Percentiles rank a stretch among this genome's conserved stretches.
phyloP scores from a whole-genome alignment of 2,113 vertebrate species.

The Drymodes brunneopygia region DNA sequence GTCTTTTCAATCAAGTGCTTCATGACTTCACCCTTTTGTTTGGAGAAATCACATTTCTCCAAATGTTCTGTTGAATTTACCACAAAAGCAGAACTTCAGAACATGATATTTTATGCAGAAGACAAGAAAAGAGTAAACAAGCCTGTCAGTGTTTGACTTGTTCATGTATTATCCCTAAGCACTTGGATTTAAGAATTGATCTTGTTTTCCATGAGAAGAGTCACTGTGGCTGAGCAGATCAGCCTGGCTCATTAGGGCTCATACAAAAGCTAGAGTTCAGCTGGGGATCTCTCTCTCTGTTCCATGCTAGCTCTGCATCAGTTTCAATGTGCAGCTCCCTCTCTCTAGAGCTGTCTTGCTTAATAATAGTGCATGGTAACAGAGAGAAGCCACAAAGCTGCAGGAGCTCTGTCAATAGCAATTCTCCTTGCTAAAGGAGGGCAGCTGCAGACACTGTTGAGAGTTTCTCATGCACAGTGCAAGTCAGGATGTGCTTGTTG shows the following conservation, averaged over 20 bases:
- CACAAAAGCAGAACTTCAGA: not conserved
- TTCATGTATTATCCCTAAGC: not conserved
- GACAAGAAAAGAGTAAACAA: not conserved
- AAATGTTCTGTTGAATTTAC: not conserved
- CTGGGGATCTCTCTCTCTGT: not conserved
- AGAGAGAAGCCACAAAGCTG: not conserved
- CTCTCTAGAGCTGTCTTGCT: not conserved
- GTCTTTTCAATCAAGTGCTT: not conserved
- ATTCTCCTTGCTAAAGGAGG: not conserved
- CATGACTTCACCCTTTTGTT: not conserved
- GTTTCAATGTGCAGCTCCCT: not conserved
- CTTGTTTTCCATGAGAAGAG: not conserved
- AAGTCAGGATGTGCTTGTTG: not conserved
- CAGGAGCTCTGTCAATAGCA: not conserved
- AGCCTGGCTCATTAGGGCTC: not conserved
- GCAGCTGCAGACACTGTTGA: not conserved
- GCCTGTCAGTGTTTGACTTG: not conserved
- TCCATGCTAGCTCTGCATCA: not conserved
- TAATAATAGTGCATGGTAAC: not conserved
- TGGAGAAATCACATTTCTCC: not conserved
- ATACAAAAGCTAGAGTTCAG: not conserved
- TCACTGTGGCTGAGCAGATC: not conserved
- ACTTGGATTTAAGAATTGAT: not conserved
- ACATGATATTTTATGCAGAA: not conserved
- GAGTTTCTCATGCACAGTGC: not conserved